phyloP scores from a whole-genome alignment of 2,888 invertebrate species.

The Meiosimyza platycephala region DNA sequence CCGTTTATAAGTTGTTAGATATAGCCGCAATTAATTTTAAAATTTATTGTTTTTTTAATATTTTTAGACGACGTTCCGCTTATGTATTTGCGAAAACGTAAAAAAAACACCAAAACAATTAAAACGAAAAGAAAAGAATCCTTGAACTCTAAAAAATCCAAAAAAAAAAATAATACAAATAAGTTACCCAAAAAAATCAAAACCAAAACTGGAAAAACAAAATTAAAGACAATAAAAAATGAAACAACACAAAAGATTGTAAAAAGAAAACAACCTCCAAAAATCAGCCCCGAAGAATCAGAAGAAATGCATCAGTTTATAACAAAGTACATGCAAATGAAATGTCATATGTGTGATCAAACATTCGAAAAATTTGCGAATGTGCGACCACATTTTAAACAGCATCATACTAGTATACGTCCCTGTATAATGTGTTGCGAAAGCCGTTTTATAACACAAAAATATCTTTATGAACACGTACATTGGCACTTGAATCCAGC shows the following conservation, averaged over 20 bases:
- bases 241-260: neutral
- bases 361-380: slow-evolving; percentile 53
- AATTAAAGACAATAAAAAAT: neutral
- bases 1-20: too few species aligned
- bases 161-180: too few species aligned
- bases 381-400: slow-evolving; percentile 54
- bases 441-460: slow-evolving; percentile 53
- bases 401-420: slow-evolving; percentile 52
- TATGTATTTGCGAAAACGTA: neutral
- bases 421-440: slow-evolving; percentile 59
- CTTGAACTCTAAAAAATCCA: too few species aligned
- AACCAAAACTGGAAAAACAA: neutral
- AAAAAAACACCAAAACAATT: neutral
- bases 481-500: slow-evolving; percentile 59
- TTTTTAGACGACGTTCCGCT: too few species aligned
- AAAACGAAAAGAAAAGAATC: neutral
- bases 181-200: too few species aligned
- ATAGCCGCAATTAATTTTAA: too few species aligned
- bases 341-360: slow-evolving; percentile 56
- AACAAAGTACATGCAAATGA: slow-evolving; percentile 49
- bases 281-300: too few species aligned
- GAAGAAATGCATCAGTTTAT: slow-evolving; percentile 31
- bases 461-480: slow-evolving; percentile 56
- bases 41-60: too few species aligned
- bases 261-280: neutral